phyloP scores from a whole-genome alignment of 1,140 invertebrate genomes.

The Drosophila repletoides region DNA sequence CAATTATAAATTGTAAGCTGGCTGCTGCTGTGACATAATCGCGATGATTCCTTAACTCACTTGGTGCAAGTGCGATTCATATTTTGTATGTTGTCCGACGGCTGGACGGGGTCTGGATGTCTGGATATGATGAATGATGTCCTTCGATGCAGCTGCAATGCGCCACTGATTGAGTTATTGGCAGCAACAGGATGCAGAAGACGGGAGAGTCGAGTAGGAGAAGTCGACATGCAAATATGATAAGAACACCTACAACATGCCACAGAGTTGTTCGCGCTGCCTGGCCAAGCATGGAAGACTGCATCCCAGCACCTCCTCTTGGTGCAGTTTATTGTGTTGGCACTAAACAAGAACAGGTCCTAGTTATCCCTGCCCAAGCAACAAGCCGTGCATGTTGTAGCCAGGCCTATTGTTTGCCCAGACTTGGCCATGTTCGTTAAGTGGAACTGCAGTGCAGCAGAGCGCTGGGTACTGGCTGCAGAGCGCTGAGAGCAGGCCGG shows the following conservation, averaged over 20 bases:
- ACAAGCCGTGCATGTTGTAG: conserved; percentile 44
- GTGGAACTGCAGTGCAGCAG: conserved; percentile 46
- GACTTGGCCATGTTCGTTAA: conserved; percentile 75
- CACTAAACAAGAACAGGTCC: conserved; percentile 59
- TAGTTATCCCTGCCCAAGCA: conserved; percentile 49
- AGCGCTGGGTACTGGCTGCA: too few species aligned
- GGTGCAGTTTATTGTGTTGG: conserved; percentile 60
- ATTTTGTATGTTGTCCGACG: conserved; percentile 40
- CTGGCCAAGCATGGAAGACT: conserved; percentile 46
- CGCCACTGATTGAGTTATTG: conserved; percentile 77
- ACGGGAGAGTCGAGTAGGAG: neutral
- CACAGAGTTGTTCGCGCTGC: conserved; percentile 62
- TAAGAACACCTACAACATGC: conserved; percentile 75
- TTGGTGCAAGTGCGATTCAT: conserved; percentile 62
- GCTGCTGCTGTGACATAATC: conserved; percentile 72
- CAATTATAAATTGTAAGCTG: conserved; percentile 78
- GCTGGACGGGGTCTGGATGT: conserved; percentile 22
- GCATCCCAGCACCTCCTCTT: conserved; percentile 46
- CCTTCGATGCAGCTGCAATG: conserved; percentile 56
- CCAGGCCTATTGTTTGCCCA: conserved; percentile 68
- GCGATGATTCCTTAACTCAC: conserved; percentile 67
- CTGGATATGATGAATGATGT: conserved; percentile 66
- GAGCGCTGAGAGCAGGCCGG: neutral
- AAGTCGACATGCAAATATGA: conserved; percentile 59
- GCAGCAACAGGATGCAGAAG: neutral